Percentiles rank a stretch among this genome's conserved stretches.
phyloP scores from a whole-genome alignment of 2,888 invertebrate genomes.

The Polydrusus tereticollis region DNA sequence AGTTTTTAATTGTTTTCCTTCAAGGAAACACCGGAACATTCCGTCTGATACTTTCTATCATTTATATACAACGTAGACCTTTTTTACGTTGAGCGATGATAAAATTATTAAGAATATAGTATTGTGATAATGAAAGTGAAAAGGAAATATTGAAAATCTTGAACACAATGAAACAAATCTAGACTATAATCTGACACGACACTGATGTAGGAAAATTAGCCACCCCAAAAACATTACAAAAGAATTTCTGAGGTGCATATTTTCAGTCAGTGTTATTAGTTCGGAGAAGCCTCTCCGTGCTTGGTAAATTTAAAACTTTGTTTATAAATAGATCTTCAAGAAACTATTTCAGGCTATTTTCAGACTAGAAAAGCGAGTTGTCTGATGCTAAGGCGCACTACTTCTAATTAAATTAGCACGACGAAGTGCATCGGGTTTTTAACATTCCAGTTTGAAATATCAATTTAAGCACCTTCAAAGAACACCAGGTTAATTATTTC shows the following conservation, averaged over 20 bases:
- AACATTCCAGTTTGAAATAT: background rate
- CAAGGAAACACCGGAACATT: too few species aligned
- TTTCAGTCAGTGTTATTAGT: conserved; percentile 23
- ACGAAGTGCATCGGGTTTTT: conserved; percentile 42
- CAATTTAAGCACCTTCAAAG: background rate
- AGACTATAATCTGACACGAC: background rate
- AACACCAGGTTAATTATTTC: too few species aligned
- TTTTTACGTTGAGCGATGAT: too few species aligned
- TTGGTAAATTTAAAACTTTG: conserved; percentile 38
- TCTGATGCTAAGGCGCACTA: conserved; percentile 42
- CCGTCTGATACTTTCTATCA: too few species aligned
- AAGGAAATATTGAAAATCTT: background rate
- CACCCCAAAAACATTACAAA: background rate
- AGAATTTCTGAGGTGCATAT: background rate
- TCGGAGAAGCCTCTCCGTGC: conserved; percentile 27
- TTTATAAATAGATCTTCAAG: conserved; percentile 41
- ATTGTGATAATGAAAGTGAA: too few species aligned
- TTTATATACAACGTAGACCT: too few species aligned
- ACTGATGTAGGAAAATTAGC: background rate
- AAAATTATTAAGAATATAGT: too few species aligned
- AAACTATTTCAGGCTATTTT: conserved; percentile 45
- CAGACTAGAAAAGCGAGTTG: conserved; percentile 39
- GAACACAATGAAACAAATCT: background rate
- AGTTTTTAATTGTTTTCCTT: background rate
- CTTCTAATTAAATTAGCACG: conserved; percentile 44